Base-by-base conservation (phyloP, 1,140 invertebrate genomes). In the Druon quercuslanigerum region DNA sequence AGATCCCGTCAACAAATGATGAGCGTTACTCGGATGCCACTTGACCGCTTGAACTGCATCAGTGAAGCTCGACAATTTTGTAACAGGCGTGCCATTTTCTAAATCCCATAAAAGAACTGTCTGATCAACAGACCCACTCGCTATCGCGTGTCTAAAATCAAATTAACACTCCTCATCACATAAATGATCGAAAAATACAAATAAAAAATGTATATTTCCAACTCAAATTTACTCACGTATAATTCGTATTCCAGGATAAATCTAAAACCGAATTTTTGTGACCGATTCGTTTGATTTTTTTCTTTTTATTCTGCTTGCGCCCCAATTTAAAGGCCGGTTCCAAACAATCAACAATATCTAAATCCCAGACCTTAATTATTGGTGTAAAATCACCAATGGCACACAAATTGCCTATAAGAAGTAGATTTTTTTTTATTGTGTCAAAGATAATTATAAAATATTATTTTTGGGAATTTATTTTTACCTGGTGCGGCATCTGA, bases 91-190 rank as follows among this genome's bases (percentile, higher is more conserved):
- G 12, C 94, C 94, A 81, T 94, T 94, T 82, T 97, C 95, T 84
- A 99, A 92, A 92, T 99, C 98, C 98, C 98, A 99, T 4, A 99
- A 87, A n/a, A 97, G 91, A 25, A 98, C 94, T 8, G 96, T 96
- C 82, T 94, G 92, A 90, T 99, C 98, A 0, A 96, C 98, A 9
- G 97, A 98, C 3, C 95, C 97, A 92, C 97, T 98, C 0, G 97
- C 97, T 80, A 99, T 88, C 54, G 98, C 93, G 90, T 98, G 97
- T 66, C 95, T 96, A 83, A 83, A 92, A 88, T 76, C 57, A 82
- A 78, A 75, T 79, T 52, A 76, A 72, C 75, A 60, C 73, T 52
- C 13, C 9, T 71, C 3, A 54, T 70, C 51, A 20, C 3, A 74
- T 25, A 71, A 77, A 73, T 66, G 66, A 2, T 20, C 17, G 51